Evolutionary conservation across 92 coral and sea anemone genomes (phyloP).

Genomic region (Chrysogorgia sp.): DNA sequence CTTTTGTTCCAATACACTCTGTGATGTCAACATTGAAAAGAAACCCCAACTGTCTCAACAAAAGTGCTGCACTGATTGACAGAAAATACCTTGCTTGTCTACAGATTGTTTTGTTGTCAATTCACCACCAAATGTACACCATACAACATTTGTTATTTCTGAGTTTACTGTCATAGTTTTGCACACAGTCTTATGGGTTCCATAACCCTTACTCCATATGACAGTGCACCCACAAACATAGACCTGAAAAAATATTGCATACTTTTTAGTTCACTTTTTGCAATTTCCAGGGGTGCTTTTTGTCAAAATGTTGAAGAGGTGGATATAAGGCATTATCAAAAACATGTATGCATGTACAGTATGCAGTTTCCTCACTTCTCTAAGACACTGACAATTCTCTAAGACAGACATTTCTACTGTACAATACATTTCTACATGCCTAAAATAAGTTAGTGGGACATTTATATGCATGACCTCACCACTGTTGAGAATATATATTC

Average conservation of each 20-base stretch:
- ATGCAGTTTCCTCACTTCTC: too few species aligned
- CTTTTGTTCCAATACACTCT: neutral
- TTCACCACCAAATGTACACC: conserved; percentile 66
- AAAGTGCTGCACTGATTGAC: neutral
- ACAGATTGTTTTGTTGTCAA: conserved; percentile 23
- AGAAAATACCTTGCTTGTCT: conserved; percentile 13
- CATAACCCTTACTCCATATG: conserved; percentile 78
- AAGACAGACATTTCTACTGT: too few species aligned
- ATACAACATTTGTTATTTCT: conserved; percentile 64
- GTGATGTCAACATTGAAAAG: neutral
- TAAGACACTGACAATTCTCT: too few species aligned
- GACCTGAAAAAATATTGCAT: conserved; percentile 46
- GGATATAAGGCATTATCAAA: too few species aligned
- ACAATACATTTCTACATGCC: too few species aligned
- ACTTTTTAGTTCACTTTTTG: neutral
- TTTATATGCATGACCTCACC: too few species aligned
- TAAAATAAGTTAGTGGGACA: too few species aligned
- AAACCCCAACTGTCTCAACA: neutral
- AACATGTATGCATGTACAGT: too few species aligned
- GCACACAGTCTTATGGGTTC: conserved; percentile 49
- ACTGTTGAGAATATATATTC: too few species aligned
- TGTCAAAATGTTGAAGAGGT: too few species aligned
- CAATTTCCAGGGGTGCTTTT: conserved; percentile 2
- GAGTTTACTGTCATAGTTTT: conserved; percentile 80
- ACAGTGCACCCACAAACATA: conserved; percentile 72